phyloP scores from a whole-genome alignment of 2,888 invertebrate species.

The Rhorus exstirpatorius region DNA sequence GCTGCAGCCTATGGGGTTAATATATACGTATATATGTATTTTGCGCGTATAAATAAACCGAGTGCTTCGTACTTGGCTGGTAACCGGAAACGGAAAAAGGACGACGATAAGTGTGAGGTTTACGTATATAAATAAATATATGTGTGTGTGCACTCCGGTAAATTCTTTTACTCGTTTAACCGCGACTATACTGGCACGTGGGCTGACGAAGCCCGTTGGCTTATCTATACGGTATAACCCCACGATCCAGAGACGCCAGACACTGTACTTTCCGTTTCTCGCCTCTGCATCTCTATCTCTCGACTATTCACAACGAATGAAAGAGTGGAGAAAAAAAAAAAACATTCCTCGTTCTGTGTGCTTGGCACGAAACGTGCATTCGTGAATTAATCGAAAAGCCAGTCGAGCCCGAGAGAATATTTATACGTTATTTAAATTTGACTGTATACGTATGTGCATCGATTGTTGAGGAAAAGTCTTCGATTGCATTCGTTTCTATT shows the following conservation, averaged over 20 bases:
- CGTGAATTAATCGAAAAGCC: slow-evolving; percentile 50
- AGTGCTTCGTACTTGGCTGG: slow-evolving; percentile 22
- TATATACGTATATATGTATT: no score
- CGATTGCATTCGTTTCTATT: no score
- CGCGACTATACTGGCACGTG: slow-evolving; percentile 54
- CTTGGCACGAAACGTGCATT: slow-evolving; percentile 37
- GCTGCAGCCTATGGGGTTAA: no score
- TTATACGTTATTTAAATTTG: background rate
- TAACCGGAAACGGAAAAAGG: slow-evolving; percentile 61
- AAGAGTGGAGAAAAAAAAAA: background rate
- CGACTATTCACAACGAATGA: slow-evolving; percentile 34
- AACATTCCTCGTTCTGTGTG: slow-evolving; percentile 12
- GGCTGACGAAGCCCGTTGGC: slow-evolving; percentile 54
- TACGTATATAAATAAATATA: slow-evolving; percentile 4
- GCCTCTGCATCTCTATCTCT: slow-evolving; percentile 17
- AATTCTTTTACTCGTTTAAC: slow-evolving; percentile 17
- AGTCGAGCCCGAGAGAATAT: slow-evolving; percentile 1
- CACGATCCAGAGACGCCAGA: slow-evolving; percentile 31
- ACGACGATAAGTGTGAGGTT: slow-evolving; percentile 31
- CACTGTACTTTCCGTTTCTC: slow-evolving; percentile 67
- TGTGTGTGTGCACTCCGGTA: background rate
- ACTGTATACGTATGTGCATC: background rate
- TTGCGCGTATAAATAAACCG: slow-evolving; percentile 30
- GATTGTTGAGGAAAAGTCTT: no score
- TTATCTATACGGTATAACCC: slow-evolving; percentile 62